phyloP scores from a whole-genome alignment of 2,797 vertebrate species.

The Novumbra hubbsi region DNA sequence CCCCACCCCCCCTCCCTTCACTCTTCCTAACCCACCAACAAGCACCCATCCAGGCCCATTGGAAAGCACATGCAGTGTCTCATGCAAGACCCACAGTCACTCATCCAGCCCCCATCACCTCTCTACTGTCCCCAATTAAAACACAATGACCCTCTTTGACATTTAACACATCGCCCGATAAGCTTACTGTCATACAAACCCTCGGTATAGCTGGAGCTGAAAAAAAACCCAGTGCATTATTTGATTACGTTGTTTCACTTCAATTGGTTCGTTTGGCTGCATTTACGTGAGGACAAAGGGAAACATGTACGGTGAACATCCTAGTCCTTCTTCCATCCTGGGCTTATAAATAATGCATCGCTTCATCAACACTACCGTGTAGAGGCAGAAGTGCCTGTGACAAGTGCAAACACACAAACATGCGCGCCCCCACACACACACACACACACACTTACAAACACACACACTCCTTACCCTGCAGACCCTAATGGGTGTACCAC shows the following conservation, averaged over 20 bases:
- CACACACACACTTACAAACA: not conserved
- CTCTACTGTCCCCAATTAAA: not conserved
- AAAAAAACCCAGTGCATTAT: slow-evolving; percentile 23
- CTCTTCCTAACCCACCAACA: slow-evolving; percentile 14
- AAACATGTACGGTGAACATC: slow-evolving; percentile 49
- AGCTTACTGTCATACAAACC: slow-evolving; percentile 68
- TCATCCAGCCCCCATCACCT: slow-evolving; percentile 56
- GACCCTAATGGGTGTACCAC: slow-evolving; percentile 46
- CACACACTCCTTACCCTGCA: slow-evolving; percentile 20
- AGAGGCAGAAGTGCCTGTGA: slow-evolving; percentile 33
- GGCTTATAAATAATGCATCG: slow-evolving; percentile 59
- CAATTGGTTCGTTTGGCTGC: slow-evolving; percentile 31
- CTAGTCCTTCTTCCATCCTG: slow-evolving; percentile 51
- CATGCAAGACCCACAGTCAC: slow-evolving; percentile 59
- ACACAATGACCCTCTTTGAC: slow-evolving; percentile 15
- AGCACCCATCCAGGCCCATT: slow-evolving; percentile 45
- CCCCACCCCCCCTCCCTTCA: slow-evolving; percentile 1
- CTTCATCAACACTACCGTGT: slow-evolving; percentile 53
- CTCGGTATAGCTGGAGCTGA: slow-evolving; percentile 36
- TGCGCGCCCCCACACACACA: not conserved
- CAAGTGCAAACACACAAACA: slow-evolving; percentile 9
- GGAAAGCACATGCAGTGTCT: slow-evolving; percentile 64
- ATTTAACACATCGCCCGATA: slow-evolving; percentile 36
- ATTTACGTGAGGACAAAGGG: slow-evolving; percentile 60
- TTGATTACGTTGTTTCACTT: slow-evolving; percentile 37